A percentile compares a stretch with the other conserved stretches of the same genome.
Conservation (phyloP, 2,797 vertebrate species). For the Sebastes glaucus region DNA sequence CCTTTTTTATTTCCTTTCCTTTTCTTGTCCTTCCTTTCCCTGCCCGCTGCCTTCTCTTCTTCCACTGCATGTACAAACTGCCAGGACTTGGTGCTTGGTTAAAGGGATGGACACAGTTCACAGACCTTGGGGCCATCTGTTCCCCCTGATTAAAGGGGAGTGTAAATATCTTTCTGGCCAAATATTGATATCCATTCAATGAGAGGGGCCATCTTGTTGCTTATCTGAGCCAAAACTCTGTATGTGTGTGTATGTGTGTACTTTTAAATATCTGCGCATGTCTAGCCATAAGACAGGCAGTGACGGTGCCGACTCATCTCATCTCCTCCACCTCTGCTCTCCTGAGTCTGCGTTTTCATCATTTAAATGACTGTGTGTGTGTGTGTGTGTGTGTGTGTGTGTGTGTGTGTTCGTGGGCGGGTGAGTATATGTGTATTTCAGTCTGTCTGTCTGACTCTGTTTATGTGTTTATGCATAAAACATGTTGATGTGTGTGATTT, state of each 20-base stretch:
- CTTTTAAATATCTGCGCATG: constrained; percentile 12
- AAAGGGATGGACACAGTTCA: constrained; percentile 70
- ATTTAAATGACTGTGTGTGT: constrained; percentile 31
- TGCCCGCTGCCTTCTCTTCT: constrained; percentile 5
- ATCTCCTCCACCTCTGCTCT: constrained; percentile 42
- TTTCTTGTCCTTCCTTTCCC: constrained; percentile 2
- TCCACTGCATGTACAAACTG: constrained; percentile 10
- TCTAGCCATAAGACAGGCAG: constrained; percentile 35
- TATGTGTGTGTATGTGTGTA: background rate
- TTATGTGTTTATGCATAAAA: constrained; percentile 70
- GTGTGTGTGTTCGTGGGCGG: background rate
- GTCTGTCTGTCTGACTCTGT: constrained; percentile 21
- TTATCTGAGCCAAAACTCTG: constrained; percentile 54
- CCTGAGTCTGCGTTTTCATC: constrained; percentile 57
- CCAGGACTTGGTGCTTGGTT: constrained; percentile 53
- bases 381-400: constrained; percentile 17
- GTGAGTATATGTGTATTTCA: background rate
- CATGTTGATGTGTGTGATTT: constrained; percentile 61
- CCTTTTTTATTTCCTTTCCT: background rate
- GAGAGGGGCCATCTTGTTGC: constrained; percentile 61
- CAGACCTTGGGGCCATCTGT: constrained; percentile 72
- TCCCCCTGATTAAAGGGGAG: constrained; percentile 74
- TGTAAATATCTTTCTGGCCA: constrained; percentile 70
- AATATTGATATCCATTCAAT: constrained; percentile 72
- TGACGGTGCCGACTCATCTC: constrained; percentile 41